A percentile compares a stretch with the other conserved stretches of the same genome.
Evolutionary conservation across 2,888 invertebrate genomes (phyloP).

Genomic region (Glaucopsyche alexis): DNA sequence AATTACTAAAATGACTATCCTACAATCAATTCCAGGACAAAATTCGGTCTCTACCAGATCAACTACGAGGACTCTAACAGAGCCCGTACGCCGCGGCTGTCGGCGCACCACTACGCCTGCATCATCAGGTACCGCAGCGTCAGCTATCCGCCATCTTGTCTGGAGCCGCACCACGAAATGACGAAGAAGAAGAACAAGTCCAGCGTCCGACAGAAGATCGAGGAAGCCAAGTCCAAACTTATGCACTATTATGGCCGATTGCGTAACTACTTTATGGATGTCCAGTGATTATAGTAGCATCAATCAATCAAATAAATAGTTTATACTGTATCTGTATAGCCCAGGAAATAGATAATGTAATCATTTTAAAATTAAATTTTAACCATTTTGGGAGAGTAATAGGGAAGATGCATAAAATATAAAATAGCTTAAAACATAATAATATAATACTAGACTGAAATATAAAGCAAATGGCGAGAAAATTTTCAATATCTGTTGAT

Average conservation of each 20-base stretch:
- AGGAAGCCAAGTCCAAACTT: background rate
- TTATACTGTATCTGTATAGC: too few species aligned
- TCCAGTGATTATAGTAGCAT: background rate
- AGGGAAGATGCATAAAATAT: too few species aligned
- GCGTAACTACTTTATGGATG: background rate
- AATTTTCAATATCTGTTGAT: too few species aligned
- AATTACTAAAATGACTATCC: too few species aligned
- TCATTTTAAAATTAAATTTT: too few species aligned
- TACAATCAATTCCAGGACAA: conserved; percentile 53
- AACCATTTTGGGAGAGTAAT: too few species aligned
- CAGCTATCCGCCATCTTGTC: conserved; percentile 5
- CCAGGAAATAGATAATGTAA: too few species aligned
- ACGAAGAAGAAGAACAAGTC: conserved; percentile 2
- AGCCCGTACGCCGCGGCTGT: conserved; percentile 73
- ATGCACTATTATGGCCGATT: background rate
- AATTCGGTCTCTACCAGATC: conserved; percentile 83
- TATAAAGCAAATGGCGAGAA: too few species aligned
- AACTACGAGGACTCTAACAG: conserved; percentile 81
- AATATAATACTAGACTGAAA: too few species aligned
- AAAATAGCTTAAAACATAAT: too few species aligned
- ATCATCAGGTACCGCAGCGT: conserved; percentile 12
- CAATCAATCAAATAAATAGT: too few species aligned
- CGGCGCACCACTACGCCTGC: conserved; percentile 52
- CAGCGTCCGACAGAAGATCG: conserved; percentile 10
- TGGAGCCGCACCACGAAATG: conserved; percentile 1